Base-by-base conservation (phyloP, 2,113 vertebrate genomes). In the Herpetotheres cachinnans region DNA sequence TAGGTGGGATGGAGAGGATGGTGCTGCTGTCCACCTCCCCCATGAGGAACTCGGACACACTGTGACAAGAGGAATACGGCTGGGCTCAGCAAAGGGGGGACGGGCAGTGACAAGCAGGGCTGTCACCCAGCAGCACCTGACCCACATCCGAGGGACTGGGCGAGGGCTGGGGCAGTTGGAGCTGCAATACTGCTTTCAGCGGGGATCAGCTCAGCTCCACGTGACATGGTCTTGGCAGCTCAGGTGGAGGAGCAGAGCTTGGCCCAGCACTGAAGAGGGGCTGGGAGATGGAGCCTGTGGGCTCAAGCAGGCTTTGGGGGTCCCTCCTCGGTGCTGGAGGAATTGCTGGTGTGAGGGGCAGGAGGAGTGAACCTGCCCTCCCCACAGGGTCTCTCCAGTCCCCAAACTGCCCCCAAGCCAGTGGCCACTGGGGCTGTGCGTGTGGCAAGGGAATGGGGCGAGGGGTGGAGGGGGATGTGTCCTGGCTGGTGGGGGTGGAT, bases 1-100 rank as follows among this genome's bases (percentile, higher is more conserved):
- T 98, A 8, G 98, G 99, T 36, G 99, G 98, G 92, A 99, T 98
- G 4, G 99, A 99, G 90, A 99, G 98, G 89, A 99, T 96, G 4
- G 99, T 99, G 96, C 98, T 99, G 97, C 99, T 99, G 98, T 99
- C 99, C 96, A 99, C 99, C 90, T 99, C 99, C 6, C 99, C 99
- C 99, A 99, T 99, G 97, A 99, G 98, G 97, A 99, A 98, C 71
- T 99, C 99, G 0, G 99, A 99, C 69, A 99, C 99, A 7, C 99
- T 99, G 94, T 13, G 52, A 25, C 1, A 10, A 86, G 29, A 65
- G 58, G 42, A 62, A 69, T 18, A 12, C 0, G 8, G 22, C 24
- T 2, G 11, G 44, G 7, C n/a, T 92, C 82, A 93, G 78, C n/a
- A 13, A 27, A 5, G n/a, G 65, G 66, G 20, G 34, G 27, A 15